Base-by-base conservation (phyloP, 2,888 invertebrate species). In the Lepetodrilus schrolli region DNA sequence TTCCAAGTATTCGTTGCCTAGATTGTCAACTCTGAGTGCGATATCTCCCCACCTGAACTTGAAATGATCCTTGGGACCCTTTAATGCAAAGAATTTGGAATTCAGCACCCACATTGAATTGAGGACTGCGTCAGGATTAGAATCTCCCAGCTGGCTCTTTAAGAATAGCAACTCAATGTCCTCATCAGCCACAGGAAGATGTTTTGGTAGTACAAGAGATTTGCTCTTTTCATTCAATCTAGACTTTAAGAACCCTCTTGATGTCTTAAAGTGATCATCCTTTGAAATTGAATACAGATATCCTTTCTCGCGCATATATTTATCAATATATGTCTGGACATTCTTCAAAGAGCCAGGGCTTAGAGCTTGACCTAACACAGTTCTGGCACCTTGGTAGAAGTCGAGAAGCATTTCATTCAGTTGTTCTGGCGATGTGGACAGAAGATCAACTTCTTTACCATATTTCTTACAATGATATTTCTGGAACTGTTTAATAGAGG, bases 21-120 rank as follows among this genome's bases (percentile, higher is more conserved):
- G 21, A 20, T 68, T n/a, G 47, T 68, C 68, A 8, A 68, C 17
- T n/a, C 47, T 68, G 43, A 68, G 47, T n/a, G 20, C 68, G 26
- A 68, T 68, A 30, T 68, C 68, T 3, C 68, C 68, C 68, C 68
- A 68, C n/a, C 30, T 68, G 13, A 68, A 47, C 13, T 68, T 68
- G 68, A 38, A 68, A 20, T 68, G 68, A 26, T 68, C 68, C 10
- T 23, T 43, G n/a, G 43, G 68, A n/a, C 68, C 17, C 30, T n/a
- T 68, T 5, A 68, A 26, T 23, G 43, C 30, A 26, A 68, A 26
- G n/a, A 43, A 47, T 47, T 43, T 68, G n/a, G 68, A 30, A 20
- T 68, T 68, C 20, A 68, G 26, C 2, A 68, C 21, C 68, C 68
- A 68, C 68, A 68, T 68, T 20, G 43, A 47, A 34, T 68, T 68